A percentile compares a stretch with the other conserved stretches of the same genome.
Evolutionary conservation across 2,888 invertebrate species (phyloP).

Genomic region (Oscheius myriophilus): DNA sequence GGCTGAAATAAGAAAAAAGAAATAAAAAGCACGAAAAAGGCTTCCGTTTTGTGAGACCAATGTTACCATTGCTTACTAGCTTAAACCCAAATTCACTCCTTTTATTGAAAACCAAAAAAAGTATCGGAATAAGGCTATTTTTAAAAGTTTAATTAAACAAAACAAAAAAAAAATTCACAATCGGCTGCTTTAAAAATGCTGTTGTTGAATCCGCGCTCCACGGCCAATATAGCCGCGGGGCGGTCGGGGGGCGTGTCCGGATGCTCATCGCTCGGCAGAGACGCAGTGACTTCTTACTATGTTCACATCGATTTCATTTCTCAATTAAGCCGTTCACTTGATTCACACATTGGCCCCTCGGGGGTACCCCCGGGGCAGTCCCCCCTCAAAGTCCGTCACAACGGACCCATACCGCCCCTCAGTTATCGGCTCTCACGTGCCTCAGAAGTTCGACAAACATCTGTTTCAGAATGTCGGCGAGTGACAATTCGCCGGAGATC

Average conservation of each 20-base stretch:
- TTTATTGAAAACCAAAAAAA: too few relatives aligned
- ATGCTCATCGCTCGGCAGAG: slow-evolving; percentile 26
- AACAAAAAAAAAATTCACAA: slow-evolving; percentile 2
- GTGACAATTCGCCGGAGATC: slow-evolving; percentile 18
- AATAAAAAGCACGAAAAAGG: too few relatives aligned
- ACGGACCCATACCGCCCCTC: neutral
- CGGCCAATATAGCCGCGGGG: slow-evolving; percentile 22
- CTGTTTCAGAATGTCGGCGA: slow-evolving; percentile 23
- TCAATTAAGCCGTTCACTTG: slow-evolving; percentile 21
- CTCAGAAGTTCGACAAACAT: slow-evolving; percentile 12
- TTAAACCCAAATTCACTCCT: too few relatives aligned
- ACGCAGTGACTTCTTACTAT: slow-evolving; percentile 25
- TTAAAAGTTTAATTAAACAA: neutral
- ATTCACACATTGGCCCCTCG: neutral
- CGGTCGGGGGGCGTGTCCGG: slow-evolving; percentile 15
- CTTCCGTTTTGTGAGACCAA: too few relatives aligned
- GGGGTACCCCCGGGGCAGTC: slow-evolving; percentile 5
- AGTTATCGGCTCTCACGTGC: neutral
- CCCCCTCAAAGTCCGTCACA: neutral
- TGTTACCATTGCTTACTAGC: too few relatives aligned
- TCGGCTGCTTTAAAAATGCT: neutral
- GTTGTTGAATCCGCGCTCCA: slow-evolving; percentile 1
- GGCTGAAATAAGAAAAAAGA: too few relatives aligned
- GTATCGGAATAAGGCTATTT: neutral
- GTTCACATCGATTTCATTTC: slow-evolving; percentile 27